Evolutionary conservation across 2,113 vertebrate genomes (phyloP).

Genomic region (Rhinogobius similis): DNA sequence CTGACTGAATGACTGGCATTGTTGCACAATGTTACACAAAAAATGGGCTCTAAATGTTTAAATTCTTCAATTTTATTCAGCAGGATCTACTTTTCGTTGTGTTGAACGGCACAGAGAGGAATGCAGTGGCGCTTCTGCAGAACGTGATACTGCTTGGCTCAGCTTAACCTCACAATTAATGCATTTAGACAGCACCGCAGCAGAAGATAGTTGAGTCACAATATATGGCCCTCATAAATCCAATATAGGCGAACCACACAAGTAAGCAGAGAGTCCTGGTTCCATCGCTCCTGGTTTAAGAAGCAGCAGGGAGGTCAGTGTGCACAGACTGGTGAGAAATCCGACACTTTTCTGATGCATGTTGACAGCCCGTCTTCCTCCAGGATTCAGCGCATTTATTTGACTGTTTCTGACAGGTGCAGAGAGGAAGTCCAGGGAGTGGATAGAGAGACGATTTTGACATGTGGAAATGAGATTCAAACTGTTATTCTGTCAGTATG

Average conservation of each 20-base stretch:
- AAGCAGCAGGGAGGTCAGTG: slow-evolving; percentile 20
- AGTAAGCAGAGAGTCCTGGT: neutral
- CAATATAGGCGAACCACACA: slow-evolving; percentile 20
- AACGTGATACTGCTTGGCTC: neutral
- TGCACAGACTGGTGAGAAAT: slow-evolving; percentile 9
- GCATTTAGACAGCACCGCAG: slow-evolving; percentile 24
- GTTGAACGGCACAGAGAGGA: neutral
- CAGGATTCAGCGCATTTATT: slow-evolving; percentile 24
- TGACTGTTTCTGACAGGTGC: slow-evolving; percentile 20
- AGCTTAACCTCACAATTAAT: slow-evolving; percentile 49
- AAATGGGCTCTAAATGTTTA: neutral
- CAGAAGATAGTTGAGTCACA: slow-evolving; percentile 33
- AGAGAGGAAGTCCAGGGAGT: slow-evolving; percentile 4
- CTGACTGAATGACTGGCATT: neutral
- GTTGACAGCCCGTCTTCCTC: slow-evolving; percentile 22
- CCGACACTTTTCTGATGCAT: slow-evolving; percentile 11
- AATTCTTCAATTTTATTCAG: neutral
- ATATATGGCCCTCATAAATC: slow-evolving; percentile 37
- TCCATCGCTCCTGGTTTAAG: neutral
- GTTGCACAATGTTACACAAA: neutral
- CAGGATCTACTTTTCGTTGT: neutral
- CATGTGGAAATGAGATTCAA: slow-evolving; percentile 7
- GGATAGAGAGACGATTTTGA: slow-evolving; percentile 7
- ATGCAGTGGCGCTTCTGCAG: neutral
- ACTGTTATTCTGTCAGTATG: slow-evolving; percentile 16